A percentile compares a stretch with the other conserved stretches of the same genome.
Evolutionary conservation across 2,113 vertebrate genomes (phyloP).

Genomic region (Diphyllodes magnificus): DNA sequence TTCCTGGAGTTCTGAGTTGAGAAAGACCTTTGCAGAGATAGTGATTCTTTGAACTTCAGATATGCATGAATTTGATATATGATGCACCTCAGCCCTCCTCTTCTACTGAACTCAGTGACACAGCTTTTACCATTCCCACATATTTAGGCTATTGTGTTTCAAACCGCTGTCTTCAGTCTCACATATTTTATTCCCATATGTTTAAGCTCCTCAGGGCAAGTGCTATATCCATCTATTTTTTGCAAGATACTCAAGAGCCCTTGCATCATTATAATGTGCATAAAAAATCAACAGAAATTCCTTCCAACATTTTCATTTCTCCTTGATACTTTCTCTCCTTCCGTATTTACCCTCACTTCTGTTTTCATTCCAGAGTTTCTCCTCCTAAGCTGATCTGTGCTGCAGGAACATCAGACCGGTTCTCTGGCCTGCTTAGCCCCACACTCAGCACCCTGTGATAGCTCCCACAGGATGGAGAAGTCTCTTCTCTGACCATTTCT

Average conservation of each 20-base stretch:
- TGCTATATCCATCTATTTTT: background rate
- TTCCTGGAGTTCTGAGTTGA: background rate
- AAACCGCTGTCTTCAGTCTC: background rate
- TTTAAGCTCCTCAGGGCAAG: background rate
- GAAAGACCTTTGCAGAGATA: background rate
- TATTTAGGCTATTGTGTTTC: background rate
- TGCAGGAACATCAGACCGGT: fast-evolving
- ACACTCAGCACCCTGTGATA: background rate
- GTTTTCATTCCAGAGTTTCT: background rate
- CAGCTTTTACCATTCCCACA: background rate
- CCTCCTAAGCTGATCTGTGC: background rate
- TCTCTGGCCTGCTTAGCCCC: background rate
- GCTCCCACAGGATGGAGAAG: background rate
- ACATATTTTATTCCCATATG: background rate
- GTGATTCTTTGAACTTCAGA: background rate
- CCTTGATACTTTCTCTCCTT: background rate
- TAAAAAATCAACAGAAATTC: background rate
- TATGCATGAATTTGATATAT: background rate
- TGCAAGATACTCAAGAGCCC: background rate
- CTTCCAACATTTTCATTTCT: background rate
- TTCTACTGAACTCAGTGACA: background rate
- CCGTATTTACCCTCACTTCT: background rate
- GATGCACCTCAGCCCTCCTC: background rate
- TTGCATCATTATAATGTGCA: background rate
- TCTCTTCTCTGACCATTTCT: background rate